Evolutionary conservation across 2,113 vertebrate species (phyloP), one percentile per base, ranked within the genome.

Genomic region (Alouatta palliata): DNA sequence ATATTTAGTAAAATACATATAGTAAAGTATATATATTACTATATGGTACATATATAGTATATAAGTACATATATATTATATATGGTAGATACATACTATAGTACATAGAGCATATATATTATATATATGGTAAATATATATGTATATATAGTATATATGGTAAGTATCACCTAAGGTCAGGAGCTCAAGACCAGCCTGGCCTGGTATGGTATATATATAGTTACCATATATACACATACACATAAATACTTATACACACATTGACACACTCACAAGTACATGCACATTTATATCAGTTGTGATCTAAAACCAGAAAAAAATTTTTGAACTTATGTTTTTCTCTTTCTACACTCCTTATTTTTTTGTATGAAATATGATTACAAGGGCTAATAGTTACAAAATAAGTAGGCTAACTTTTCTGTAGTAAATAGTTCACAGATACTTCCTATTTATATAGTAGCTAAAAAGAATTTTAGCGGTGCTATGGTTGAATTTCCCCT

Each of bases 231-330:
- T 66, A 66, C 5, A 14, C 30, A 16, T 32, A 66, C 27, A 66
- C 64, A 66, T 35, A 64, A 27, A 64, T 64, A 66, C 13, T 66
- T 56, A 43, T 3, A 73, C 16, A 30, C 7, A 32, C 32, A 84
- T 73, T 91, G 17, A 73, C 40, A 90, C 1, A 45, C 7, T 77
- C n/a, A 88, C 47, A 88, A 89, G 35, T 85, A 66, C 64, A 35
- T 21, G 17, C 37, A 68, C 56, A 76, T 80, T 90, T 90, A 43
- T 90, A 79, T 61, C 49, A 47, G 37, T 75, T 93, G 35, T 20
- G 37, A 68, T 45, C 52, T 91, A 45, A 88, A 83, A 54, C 16
- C 6, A 87, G 87, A 91, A 97, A 87, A 96, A 97, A 80, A n/a
- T 16, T 82, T 86, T 82, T 37, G 79, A 90, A 76, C 43, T 82